Base-by-base conservation (phyloP, 2,113 vertebrate genomes). In the Lipophrys pholis region DNA sequence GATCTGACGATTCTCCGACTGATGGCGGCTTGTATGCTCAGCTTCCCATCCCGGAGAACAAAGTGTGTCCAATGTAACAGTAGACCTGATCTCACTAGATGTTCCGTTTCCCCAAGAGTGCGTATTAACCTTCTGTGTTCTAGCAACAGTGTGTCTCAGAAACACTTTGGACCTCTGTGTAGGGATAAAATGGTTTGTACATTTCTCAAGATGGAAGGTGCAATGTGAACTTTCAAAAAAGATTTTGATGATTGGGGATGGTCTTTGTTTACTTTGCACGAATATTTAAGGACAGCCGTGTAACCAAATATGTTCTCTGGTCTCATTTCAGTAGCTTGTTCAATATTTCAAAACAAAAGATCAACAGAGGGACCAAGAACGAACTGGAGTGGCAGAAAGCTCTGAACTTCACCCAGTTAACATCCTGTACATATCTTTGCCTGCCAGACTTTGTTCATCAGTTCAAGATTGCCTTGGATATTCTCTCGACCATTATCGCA, bases 41-140 rank as follows among this genome's bases (percentile, higher is more conserved):
- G 41, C 70, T 93, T 41, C 80, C 94, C 52, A 80, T 94, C 69
- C 93, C 93, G 8, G 95, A 94, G 80, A 95, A 95, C 73, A 94
- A 93, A 92, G 86, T 92, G 54, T 92, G 88, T 77, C 93, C 94
- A 3, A 74, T 93, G 78, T 93, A 92, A 81, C 68, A 6, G 42
- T 8, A 39, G 30, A 49, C 52, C 9, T 53, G 42, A 6, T 14
- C 41, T 58, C 17, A 35, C 16, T 14, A 42, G 14, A 12, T 70
- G 48, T 49, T 17, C 49, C 21, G 12, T 51, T 40, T 36, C 57
- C 56, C 55, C 35, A 14, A 66, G 12, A 21, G 21, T 75, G 49
- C 49, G 56, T 38, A 43, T 42, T 45, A 21, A 48, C 43, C 67
- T 36, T 50, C 56, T 55, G 54, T 73, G 36, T 45, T 56, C 7